Base-by-base conservation (phyloP, 2,888 invertebrate species). In the Acanthopleura granulata region DNA sequence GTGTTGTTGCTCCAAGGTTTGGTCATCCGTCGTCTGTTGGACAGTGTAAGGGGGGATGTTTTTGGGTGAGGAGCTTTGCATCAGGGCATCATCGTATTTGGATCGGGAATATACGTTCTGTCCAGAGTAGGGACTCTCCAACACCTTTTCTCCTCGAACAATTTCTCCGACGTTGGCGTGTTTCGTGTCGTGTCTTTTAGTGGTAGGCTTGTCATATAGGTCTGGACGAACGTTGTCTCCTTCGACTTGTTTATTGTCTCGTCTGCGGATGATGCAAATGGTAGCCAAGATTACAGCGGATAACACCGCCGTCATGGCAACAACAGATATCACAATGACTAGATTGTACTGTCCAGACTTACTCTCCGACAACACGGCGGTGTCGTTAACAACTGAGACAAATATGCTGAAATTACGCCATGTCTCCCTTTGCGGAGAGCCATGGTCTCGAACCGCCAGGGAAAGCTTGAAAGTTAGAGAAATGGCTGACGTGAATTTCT, bases 381-480 rank as follows among this genome's bases (percentile, higher is more conserved):
- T 66, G 22, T 66, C 66, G 66, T 66, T 66, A 1, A 66, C 16
- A 22, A 66, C 66, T 6, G 27, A 27, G 29, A 66, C 66, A 27
- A 22, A 25, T 22, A 66, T 27, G 66, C 29, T 66, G 66, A 66
- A 66, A 15, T 66, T 66, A 6, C 66, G 18, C 22, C 22, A 27
- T 6, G 71, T 71, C 25, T 71, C 49, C 40, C 71, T 40, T 18
- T 71, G 71, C 3, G 71, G 71, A 11, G 49, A 22, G 25, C 71
- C 71, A 71, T 49, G 18, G 49, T 71, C 71, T 49, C 71, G 71
- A 15, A 71, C 71, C 6, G 71, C 50, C 40, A 71, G 71, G 25
- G 71, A 49, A 29, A 78, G 62, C 22, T 57, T 75, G 27, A 62
- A 76, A 11, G 29, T 27, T 12, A 51, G 27, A 29, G 62, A 22